Conservation (phyloP, 1,140 invertebrate genomes). For the Leptonema lineaticorne region DNA sequence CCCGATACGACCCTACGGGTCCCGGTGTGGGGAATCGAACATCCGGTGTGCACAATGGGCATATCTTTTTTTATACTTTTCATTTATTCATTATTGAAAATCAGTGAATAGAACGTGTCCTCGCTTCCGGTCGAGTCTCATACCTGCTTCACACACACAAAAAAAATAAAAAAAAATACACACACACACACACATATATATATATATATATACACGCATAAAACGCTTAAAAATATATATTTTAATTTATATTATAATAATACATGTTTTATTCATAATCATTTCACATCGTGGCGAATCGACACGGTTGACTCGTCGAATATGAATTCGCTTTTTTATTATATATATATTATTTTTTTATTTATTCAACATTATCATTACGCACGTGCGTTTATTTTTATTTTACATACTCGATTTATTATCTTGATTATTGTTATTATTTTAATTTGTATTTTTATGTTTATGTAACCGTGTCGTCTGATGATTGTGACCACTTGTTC, state of each 20-base stretch:
- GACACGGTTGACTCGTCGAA: neutral
- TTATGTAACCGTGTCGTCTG: no score
- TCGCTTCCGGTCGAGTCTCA: slow-evolving; percentile 36
- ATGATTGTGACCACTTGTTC: no score
- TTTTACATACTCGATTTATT: no score
- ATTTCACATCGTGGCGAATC: slow-evolving; percentile 3
- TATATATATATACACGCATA: no score
- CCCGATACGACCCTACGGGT: neutral
- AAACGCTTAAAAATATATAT: no score
- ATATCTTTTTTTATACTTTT: slow-evolving; percentile 41
- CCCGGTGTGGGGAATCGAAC: slow-evolving; percentile 2
- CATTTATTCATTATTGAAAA: slow-evolving; percentile 43
- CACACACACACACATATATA: neutral
- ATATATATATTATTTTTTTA: neutral
- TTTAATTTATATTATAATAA: no score
- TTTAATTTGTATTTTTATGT: no score
- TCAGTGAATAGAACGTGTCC: slow-evolving; percentile 45
- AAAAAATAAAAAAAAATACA: neutral
- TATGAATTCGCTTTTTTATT: neutral
- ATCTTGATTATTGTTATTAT: no score
- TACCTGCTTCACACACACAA: neutral
- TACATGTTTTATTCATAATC: slow-evolving; percentile 20
- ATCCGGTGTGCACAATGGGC: slow-evolving; percentile 36
- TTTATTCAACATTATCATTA: neutral
- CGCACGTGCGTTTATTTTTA: neutral